Conservation (phyloP, 2,797 vertebrate species). For the Squalus acanthias region DNA sequence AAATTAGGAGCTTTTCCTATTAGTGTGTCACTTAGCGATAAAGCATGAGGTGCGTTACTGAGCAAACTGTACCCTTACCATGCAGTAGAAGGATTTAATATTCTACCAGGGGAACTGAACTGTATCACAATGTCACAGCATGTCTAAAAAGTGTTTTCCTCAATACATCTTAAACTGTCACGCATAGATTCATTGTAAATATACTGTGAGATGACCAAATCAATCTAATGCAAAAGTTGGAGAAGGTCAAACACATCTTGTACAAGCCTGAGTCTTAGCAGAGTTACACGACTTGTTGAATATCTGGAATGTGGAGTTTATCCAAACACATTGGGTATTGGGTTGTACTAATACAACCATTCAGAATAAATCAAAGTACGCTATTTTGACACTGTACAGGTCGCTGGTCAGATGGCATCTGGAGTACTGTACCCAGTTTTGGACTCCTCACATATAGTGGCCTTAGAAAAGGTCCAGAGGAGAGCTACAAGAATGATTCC, state of each 20-base stretch:
- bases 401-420: not conserved
- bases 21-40: not conserved
- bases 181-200: not conserved
- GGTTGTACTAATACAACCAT: not conserved
- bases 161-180: constrained; percentile 15
- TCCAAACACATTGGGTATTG: not conserved
- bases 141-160: not conserved
- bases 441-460: not conserved
- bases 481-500: not conserved
- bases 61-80: too few species aligned
- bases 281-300: not conserved
- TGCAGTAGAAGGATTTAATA: not conserved
- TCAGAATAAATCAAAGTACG: not conserved
- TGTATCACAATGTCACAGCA: not conserved
- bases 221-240: constrained; percentile 14
- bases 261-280: not conserved
- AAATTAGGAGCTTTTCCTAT: not conserved
- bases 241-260: not conserved
- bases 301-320: not conserved
- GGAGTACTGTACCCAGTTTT: not conserved
- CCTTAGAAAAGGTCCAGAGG: not conserved
- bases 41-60: not conserved
- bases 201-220: not conserved
- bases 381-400: not conserved
- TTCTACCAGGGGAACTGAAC: not conserved